A percentile compares a stretch with the other conserved stretches of the same genome.
Evolutionary conservation across 2,113 vertebrate species (phyloP).

Genomic region (Garra rufa): DNA sequence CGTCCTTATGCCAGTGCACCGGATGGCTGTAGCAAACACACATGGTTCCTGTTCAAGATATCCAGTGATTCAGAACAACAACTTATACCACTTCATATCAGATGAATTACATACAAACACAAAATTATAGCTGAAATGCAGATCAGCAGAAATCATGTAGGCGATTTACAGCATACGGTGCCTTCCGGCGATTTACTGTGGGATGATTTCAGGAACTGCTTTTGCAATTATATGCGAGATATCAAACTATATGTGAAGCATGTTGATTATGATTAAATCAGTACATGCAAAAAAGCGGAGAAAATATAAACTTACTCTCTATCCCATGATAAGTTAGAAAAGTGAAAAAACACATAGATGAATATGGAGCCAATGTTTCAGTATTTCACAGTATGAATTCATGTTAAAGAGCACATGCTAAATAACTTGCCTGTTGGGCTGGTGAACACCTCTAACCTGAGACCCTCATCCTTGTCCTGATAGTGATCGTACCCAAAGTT

Average conservation of each 20-base stretch:
- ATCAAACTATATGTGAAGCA: not conserved
- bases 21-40: constrained; percentile 86
- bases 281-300: not conserved
- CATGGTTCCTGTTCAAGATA: constrained; percentile 80
- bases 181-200: not conserved
- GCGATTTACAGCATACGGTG: not conserved
- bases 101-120: not conserved
- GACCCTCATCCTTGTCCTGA: constrained; percentile 67
- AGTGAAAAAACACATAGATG: constrained; percentile 28
- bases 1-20: constrained; percentile 68
- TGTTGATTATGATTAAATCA: not conserved
- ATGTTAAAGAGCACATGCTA: not conserved
- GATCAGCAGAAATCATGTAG: constrained; percentile 7
- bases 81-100: not conserved
- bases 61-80: constrained; percentile 13
- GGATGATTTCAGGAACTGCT: not conserved
- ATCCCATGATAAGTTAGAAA: constrained; percentile 33
- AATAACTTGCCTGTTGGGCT: constrained; percentile 81
- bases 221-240: not conserved
- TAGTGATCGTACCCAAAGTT: constrained; percentile 85
- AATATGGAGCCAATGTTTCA: constrained; percentile 1
- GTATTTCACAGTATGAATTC: not conserved
- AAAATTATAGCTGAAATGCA: not conserved
- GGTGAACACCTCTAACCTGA: constrained; percentile 85
- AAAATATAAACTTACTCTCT: constrained; percentile 54